Evolutionary conservation across 2,888 invertebrate genomes (phyloP), one percentile per base, ranked within the genome.

Genomic region (Rhopalosiphum nymphaeae): DNA sequence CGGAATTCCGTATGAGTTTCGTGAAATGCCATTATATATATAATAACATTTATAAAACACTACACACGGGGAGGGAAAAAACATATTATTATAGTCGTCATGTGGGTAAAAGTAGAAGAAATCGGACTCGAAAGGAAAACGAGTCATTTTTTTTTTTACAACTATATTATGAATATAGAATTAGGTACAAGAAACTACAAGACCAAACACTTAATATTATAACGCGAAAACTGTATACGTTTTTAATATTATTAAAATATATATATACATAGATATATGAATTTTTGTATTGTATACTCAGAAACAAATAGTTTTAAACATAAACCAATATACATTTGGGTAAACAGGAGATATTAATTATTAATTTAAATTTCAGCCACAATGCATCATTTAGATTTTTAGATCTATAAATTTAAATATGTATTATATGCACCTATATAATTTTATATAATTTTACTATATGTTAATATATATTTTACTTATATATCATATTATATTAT

Each of bases 1-100:
- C 42, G 49, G 92, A 92, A 92, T 92, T 88, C 92, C 92, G 87
- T 88, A 53, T 67, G 36, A 87, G 61, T 67, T 92, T 67, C 87
- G 42, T 61, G 9, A 49, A 88, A 88, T 87, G 67, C 49, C 87
- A 53, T 88, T 88, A 49, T 87, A 87, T 16, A 87, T 42, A 4
- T 57, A 13, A 0, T n/a, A n/a, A 67, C n/a, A n/a, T 67, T n/a
- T n/a, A 85, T 26, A 44, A 36, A 10, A 44, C 10, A 4, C 11
- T 85, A 26, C 3, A 42, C 44, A 21, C 3, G 44, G 85, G 57
- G 49, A 21, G 5, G 87, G 26, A 10, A 49, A 67, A 61, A 36
- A 92, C 86, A 49, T 61, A 49, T 56, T 49, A 44, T 67, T 90
- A 29, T n/a, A 29, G 25, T 78, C 78, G 44, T 49, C 36, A 10